Evolutionary conservation across 2,113 vertebrate species (phyloP).

Genomic region (Vidua chalybeata): DNA sequence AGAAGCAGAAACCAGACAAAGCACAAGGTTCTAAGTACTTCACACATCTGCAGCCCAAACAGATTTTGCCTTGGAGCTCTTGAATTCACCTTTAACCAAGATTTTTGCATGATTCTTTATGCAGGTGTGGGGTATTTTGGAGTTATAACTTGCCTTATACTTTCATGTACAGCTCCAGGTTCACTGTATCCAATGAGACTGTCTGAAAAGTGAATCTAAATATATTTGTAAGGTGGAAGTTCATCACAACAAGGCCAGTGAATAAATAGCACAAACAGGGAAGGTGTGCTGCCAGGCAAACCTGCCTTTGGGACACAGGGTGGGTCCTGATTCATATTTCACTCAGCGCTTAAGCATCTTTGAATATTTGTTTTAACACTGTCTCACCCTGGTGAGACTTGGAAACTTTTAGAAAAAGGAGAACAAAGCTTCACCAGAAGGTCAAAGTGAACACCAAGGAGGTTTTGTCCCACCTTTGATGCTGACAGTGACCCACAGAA

Average conservation of each 20-base stretch:
- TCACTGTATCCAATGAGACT: neutral
- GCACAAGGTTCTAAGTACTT: neutral
- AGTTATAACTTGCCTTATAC: neutral
- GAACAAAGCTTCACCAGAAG: neutral
- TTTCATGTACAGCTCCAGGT: neutral
- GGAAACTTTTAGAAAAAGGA: neutral
- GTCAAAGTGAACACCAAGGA: neutral
- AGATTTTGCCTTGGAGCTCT: neutral
- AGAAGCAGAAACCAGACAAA: neutral
- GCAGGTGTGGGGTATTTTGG: neutral
- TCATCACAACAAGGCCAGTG: neutral
- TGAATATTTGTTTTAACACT: neutral
- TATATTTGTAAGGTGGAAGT: neutral
- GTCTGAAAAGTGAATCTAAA: neutral
- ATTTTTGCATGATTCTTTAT: neutral
- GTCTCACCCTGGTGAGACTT: fast-evolving
- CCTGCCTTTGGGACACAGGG: neutral
- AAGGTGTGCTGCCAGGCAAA: neutral
- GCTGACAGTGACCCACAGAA: neutral
- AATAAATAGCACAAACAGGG: neutral
- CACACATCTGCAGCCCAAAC: neutral
- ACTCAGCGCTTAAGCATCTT: neutral
- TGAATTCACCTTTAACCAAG: neutral
- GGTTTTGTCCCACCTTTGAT: neutral
- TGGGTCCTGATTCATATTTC: neutral